Evolutionary conservation across 1,140 invertebrate species (phyloP).

Genomic region (Nylanderia fulva): DNA sequence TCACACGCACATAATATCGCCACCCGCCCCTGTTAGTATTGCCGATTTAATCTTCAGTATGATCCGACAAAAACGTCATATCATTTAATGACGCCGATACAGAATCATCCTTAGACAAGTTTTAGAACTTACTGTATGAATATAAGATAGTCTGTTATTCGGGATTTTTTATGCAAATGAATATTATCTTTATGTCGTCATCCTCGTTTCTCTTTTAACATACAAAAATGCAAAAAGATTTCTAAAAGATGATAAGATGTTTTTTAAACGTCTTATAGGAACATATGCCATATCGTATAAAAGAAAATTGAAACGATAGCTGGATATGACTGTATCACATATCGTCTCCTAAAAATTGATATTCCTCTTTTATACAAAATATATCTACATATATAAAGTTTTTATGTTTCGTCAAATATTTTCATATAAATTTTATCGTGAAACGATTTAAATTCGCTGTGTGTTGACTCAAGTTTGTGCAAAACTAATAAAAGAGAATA

Average conservation of each 20-base stretch:
- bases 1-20: constrained; percentile 59
- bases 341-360: not conserved
- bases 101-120: constrained; percentile 25
- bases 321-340: not conserved
- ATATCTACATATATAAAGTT: not conserved
- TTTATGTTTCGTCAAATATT: not conserved
- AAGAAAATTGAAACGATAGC: not conserved
- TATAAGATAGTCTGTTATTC: constrained; percentile 2
- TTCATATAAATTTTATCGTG: not conserved
- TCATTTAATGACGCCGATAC: constrained; percentile 46
- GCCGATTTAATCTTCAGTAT: constrained; percentile 35
- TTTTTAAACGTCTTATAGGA: no score
- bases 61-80: constrained; percentile 12
- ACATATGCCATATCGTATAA: not conserved
- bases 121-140: not conserved
- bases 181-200: not conserved
- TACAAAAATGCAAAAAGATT: no score
- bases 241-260: no score
- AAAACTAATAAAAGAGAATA: not conserved
- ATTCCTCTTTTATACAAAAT: not conserved
- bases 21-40: constrained; percentile 24
- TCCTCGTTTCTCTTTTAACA: not conserved
- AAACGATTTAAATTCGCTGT: not conserved
- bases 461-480: not conserved
- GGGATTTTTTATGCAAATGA: constrained; percentile 38